Base-by-base conservation (phyloP, 2,797 vertebrate genomes). In the Hippoglossus hippoglossus region DNA sequence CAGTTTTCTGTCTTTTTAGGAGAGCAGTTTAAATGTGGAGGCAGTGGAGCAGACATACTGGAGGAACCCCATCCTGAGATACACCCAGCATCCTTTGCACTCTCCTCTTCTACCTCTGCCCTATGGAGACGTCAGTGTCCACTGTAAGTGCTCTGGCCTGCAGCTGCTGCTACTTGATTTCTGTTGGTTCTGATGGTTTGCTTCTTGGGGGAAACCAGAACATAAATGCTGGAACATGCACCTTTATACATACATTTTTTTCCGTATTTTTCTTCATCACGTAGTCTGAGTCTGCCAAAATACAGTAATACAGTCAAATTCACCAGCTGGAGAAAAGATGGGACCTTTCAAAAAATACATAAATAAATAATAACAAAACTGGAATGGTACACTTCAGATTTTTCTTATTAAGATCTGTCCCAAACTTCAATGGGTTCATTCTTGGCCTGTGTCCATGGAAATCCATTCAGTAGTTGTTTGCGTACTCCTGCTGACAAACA, bases 11-110 rank as follows among this genome's bases (percentile, higher is more conserved):
- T 78, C 8, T 75, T 25, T 81, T 21, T 74, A 97, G 96, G 96
- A 98, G 92, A 97, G 95, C 93, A 96, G 96, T 89, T 87, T 95
- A 44, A 97, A 98, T 68, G 87, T 95, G 41, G 96, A 98, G 86
- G 94, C 94, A n/a, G 96, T 98, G 80, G 97, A 98, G 82, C 97
- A 98, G 93, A 98, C 94, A 0, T 98, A 97, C 18, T 94, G 95
- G 91, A 96, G 97, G 86, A 98, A 98, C 90, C 97, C 96, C 58
- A 98, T 98, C 84, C 82, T 98, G 75, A 90, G 97, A 93, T 97
- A 98, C 62, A 98, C 97, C 46, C 97, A 97, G 89, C 97, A 98
- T 89, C 96, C 97, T 13, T 91, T 98, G 91, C 97, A 98, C 87
- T 97, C 97, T 0, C 97, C 97, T 6, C 90, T 98, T 79, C 93